Evolutionary conservation across 2,797 vertebrate species (phyloP).

Genomic region (Liparis tanakae): DNA sequence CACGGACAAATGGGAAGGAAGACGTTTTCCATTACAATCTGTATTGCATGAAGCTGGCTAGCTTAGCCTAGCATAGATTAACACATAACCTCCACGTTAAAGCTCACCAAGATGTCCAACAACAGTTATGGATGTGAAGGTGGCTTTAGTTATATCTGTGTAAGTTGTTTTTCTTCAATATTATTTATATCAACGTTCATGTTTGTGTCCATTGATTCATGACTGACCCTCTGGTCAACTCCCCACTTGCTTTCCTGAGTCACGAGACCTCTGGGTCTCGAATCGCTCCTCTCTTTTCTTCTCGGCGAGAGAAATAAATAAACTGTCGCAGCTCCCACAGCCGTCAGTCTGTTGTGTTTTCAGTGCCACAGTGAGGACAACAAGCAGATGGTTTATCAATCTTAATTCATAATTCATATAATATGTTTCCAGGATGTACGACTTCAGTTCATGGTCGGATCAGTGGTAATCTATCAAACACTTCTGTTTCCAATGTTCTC

Average conservation of each 20-base stretch:
- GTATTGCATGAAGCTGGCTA: not conserved
- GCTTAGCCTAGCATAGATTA: not conserved
- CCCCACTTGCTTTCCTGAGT: constrained; percentile 38
- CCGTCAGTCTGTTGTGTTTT: not conserved
- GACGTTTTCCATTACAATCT: not conserved
- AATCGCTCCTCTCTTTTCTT: constrained; percentile 35
- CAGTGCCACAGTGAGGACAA: not conserved
- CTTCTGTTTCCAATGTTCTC: not conserved
- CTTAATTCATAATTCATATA: constrained; percentile 10
- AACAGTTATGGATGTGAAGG: not conserved
- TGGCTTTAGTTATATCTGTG: not conserved
- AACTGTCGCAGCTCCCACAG: constrained; percentile 13
- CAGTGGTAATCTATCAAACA: not conserved
- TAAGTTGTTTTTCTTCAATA: not conserved
- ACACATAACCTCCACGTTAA: no score
- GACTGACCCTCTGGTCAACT: constrained; percentile 29
- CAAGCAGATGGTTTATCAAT: constrained; percentile 18
- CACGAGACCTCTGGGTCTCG: constrained; percentile 52
- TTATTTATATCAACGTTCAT: not conserved
- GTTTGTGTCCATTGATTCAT: constrained; percentile 9
- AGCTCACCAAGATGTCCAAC: not conserved
- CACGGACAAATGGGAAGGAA: not conserved
- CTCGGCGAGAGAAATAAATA: constrained; percentile 29
- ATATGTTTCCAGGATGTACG: constrained; percentile 2
- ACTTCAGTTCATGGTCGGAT: not conserved